phyloP scores from a whole-genome alignment of 2,888 invertebrate species.

The Pheosia gnoma region DNA sequence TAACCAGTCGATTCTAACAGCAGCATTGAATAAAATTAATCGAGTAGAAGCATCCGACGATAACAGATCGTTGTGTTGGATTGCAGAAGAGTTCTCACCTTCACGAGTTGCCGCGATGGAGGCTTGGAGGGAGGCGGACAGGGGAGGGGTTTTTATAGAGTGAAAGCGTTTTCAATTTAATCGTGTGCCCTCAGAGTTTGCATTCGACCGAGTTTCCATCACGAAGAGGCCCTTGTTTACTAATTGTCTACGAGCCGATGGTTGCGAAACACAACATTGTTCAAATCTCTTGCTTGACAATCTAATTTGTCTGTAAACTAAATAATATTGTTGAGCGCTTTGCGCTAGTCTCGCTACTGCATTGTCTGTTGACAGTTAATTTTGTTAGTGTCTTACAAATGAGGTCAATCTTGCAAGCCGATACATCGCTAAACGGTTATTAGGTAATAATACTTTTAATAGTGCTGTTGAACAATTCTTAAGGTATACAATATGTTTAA shows the following conservation, averaged over 20 bases:
- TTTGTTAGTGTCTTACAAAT: conserved; percentile 44
- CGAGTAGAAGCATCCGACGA: conserved; percentile 11
- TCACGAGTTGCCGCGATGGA: conserved; percentile 29
- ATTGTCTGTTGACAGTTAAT: conserved; percentile 41
- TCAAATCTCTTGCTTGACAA: conserved; percentile 37
- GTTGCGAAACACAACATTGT: conserved; percentile 37
- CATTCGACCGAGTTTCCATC: conserved; percentile 58
- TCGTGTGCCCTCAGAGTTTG: conserved; percentile 62
- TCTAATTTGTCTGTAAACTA: conserved; percentile 23
- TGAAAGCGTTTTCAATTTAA: conserved; percentile 78
- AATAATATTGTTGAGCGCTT: conserved; percentile 37
- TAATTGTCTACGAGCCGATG: conserved; percentile 32
- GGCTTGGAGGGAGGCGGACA: conserved; percentile 32
- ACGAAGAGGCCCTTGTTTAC: conserved; percentile 52
- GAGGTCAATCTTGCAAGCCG: conserved; percentile 50
- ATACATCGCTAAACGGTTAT: conserved; percentile 35
- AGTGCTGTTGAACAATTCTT: conserved; percentile 16
- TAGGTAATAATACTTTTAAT: conserved; percentile 36
- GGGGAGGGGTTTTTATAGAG: conserved; percentile 46
- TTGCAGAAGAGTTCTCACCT: conserved; percentile 55
- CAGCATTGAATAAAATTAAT: conserved; percentile 21
- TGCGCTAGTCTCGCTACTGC: conserved; percentile 32
- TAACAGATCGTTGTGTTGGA: conserved; percentile 24
- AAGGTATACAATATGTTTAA: conserved; percentile 9
- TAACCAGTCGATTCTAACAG: conserved; percentile 22